These are phyloP conservation scores for Antennarius maculatus DNA, from an alignment of 2,797 vertebrate species.

Conservation along the genomic window DNA sequence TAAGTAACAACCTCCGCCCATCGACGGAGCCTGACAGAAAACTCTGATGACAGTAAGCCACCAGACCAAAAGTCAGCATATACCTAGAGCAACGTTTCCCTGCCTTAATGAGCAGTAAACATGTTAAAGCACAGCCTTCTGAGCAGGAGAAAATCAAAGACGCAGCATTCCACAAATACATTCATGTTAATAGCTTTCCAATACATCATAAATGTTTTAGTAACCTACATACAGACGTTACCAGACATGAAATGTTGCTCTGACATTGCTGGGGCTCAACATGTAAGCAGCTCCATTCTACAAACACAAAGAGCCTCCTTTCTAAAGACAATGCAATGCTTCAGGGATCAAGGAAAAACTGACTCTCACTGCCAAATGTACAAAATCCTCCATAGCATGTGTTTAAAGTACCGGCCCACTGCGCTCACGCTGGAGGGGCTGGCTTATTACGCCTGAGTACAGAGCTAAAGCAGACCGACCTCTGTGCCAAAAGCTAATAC, in stretches of 20 bases:
- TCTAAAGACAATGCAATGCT: slow-evolving; percentile 75
- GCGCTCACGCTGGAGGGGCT: slow-evolving; percentile 51
- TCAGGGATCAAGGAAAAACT: slow-evolving; percentile 63
- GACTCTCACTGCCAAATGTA: slow-evolving; percentile 67
- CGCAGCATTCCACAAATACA: slow-evolving; percentile 9
- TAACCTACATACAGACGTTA: slow-evolving; percentile 37
- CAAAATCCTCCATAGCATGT: slow-evolving; percentile 64
- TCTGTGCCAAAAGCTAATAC: slow-evolving; percentile 38
- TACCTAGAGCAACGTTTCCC: slow-evolving; percentile 27
- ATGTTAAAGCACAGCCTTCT: slow-evolving; percentile 32
- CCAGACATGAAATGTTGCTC: slow-evolving; percentile 64
- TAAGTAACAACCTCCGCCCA: slow-evolving; percentile 45
- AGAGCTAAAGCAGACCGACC: slow-evolving; percentile 43
- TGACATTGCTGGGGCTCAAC: slow-evolving; percentile 67
- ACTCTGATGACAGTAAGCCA: slow-evolving; percentile 38
- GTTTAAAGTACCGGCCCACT: slow-evolving; percentile 54
- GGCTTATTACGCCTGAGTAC: slow-evolving; percentile 33
- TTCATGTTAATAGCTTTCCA: slow-evolving; percentile 60
- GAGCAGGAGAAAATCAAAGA: slow-evolving; percentile 46
- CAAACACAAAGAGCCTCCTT: slow-evolving; percentile 67
- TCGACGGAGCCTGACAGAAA: slow-evolving; percentile 44
- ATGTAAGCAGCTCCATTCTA: slow-evolving; percentile 60
- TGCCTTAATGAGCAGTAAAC: slow-evolving; percentile 53
- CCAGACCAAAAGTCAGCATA: slow-evolving; percentile 40
- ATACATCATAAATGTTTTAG: slow-evolving; percentile 68